Conservation (phyloP, 1,140 invertebrate genomes). For the Antheraea mylitta region DNA sequence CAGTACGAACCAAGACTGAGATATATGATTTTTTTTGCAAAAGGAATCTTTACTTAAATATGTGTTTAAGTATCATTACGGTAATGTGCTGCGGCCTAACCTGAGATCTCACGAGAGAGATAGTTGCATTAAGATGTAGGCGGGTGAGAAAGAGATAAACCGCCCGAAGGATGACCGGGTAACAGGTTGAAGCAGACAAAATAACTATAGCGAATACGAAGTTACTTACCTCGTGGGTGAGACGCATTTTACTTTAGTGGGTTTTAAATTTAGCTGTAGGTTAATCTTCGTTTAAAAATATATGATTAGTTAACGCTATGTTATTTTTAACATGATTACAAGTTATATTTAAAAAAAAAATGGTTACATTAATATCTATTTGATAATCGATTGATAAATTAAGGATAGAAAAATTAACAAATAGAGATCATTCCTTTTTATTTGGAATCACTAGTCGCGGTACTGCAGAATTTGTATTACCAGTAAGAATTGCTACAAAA, state of each 20-base stretch:
- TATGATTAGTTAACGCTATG: neutral
- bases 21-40: constrained; percentile 60
- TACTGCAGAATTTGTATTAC: too few relatives aligned
- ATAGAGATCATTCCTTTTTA: too few relatives aligned
- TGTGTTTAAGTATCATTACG: constrained; percentile 77
- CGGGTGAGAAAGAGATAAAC: constrained; percentile 39
- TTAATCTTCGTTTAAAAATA: neutral
- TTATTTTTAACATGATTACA: neutral
- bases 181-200: constrained; percentile 72
- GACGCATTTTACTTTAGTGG: constrained; percentile 35
- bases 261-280: neutral
- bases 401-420: too few relatives aligned
- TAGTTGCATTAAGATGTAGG: constrained; percentile 25
- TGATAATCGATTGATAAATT: too few relatives aligned
- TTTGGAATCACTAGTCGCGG: too few relatives aligned
- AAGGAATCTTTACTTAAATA: constrained; percentile 75
- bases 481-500: too few relatives aligned
- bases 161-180: constrained; percentile 65
- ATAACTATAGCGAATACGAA: constrained; percentile 65
- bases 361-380: too few relatives aligned
- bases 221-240: constrained; percentile 53
- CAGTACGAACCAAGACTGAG: constrained; percentile 27
- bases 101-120: constrained; percentile 52
- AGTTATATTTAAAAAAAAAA: neutral
- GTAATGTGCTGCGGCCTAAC: constrained; percentile 67